Evolutionary conservation across 2,797 vertebrate species (phyloP), one percentile per base, ranked within the genome.

Genomic region (Sylvilagus floridanus): DNA sequence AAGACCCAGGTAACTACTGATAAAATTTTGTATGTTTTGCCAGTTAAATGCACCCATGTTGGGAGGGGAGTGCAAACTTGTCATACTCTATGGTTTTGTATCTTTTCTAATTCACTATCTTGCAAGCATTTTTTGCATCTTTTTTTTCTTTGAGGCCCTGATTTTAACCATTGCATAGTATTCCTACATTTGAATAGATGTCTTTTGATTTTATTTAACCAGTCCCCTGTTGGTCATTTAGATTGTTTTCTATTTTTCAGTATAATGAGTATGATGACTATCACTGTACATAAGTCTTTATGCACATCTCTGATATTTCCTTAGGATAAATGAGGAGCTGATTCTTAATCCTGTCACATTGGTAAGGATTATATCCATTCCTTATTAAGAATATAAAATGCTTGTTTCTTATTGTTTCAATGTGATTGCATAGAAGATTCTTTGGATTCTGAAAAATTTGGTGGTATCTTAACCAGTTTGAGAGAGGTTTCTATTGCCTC

Each of bases 261-360:
- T 97, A 96, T 97, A 97, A 97, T 97, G 96, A 97, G 94, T 97
- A 93, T 97, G 97, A 97, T 97, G 96, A 96, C 84, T 97, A 96
- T 97, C 95, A 97, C 96, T 97, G 97, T 97, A 97, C 97, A 96
- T 97, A 97, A 97, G 97, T 97, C 97, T 97, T 97, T 97, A 97
- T 97, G 96, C 96, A 97, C 97, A 97, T 97, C 96, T 97, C 97
- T 97, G 97, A 96, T 97, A 97, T 97, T 97, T 97, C 97, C 97
- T 97, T 97, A 97, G 97, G 97, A 97, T 97, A 97, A 97, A 97
- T 97, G 97, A 97, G 97, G 97, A 97, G 97, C 97, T 97, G 97
- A 97, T 97, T 97, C 97, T 97, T 97, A 97, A 97, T 97, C 97
- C 97, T 97, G 97, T 97, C 96, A 96, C 96, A 97, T 97, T 97